Evolutionary conservation across 2,797 vertebrate species (phyloP), one percentile per base, ranked within the genome.

Genomic region (Chelon auratus): DNA sequence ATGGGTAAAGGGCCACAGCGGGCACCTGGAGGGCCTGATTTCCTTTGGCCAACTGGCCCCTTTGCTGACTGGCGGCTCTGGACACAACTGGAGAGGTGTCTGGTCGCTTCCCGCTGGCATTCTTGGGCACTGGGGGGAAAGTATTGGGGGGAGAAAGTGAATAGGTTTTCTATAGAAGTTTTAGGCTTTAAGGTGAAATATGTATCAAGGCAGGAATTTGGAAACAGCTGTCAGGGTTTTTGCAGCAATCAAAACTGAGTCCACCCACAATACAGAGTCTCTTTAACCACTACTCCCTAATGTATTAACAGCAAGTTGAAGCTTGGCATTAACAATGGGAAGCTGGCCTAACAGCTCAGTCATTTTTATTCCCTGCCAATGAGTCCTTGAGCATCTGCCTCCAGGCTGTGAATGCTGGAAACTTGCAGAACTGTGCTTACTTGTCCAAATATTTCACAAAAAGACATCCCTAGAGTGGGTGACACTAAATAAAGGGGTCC

Each of bases 61-160:
- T 96, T 87, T 97, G 97, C 52, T 98, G 97, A 18, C 91, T 92
- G 30, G 96, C 97, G 7, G 98, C 96, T 79, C 98, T 90, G 0
- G 96, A 93, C 65, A 98, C 96, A 45, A 98, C 96, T 0, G 98
- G 98, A 7, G 98, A 99, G 0, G 97, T 99, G 91, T 99, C 97
- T 0, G 97, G 94, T 70, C 97, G 94, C 82, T 97, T 96, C 68
- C 96, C 98, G 39, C 95, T 86, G 1, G 97, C 92, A 43, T 95
- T 96, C 91, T 99, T 99, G 7, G 98, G 98, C 90, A 99, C 98
- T 99, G 84, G 24, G 24, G 22, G 2, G 24, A 26, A 26, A 9
- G 67, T 4, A 20, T 18, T 30, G 30, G 48, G 20, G 1, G 18
- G 12, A 56, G 13, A n/a, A 42, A 11, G 13, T 9, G 13, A 22